Evolutionary conservation across 37 sponge, comb jelly and placozoan species (phyloP).

Genomic region (Theonella swinhoei): DNA sequence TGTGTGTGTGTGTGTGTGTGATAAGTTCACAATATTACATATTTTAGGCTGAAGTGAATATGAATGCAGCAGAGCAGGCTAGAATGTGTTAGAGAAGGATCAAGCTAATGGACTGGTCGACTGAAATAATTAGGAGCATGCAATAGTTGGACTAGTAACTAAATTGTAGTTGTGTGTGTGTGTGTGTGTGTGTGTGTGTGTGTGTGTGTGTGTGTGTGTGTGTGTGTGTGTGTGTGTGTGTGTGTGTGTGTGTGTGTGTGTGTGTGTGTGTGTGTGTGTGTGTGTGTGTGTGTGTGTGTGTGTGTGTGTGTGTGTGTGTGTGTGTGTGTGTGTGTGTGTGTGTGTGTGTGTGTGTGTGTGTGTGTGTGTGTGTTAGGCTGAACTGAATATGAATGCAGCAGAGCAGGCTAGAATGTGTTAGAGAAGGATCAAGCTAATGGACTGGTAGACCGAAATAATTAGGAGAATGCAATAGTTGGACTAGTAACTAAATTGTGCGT

Average conservation of each 20-base stretch:
- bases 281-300: background rate
- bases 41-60: no score
- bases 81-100: slow-evolving; percentile 5
- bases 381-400: background rate
- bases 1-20: background rate
- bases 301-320: background rate
- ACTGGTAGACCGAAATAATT: background rate
- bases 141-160: slow-evolving; percentile 17
- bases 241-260: background rate
- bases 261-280: background rate
- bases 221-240: background rate
- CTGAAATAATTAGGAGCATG: no score
- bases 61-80: no score
- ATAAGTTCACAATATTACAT: no score
- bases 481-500: background rate
- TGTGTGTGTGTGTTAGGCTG: no score
- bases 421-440: background rate
- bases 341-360: background rate
- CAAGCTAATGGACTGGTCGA: background rate
- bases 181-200: slow-evolving; percentile 47
- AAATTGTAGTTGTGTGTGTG: slow-evolving; percentile 37
- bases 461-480: background rate
- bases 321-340: background rate
- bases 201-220: slow-evolving; percentile 22
- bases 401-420: background rate